phyloP scores from a whole-genome alignment of 2,113 vertebrate species.

The Seriola dumerili region DNA sequence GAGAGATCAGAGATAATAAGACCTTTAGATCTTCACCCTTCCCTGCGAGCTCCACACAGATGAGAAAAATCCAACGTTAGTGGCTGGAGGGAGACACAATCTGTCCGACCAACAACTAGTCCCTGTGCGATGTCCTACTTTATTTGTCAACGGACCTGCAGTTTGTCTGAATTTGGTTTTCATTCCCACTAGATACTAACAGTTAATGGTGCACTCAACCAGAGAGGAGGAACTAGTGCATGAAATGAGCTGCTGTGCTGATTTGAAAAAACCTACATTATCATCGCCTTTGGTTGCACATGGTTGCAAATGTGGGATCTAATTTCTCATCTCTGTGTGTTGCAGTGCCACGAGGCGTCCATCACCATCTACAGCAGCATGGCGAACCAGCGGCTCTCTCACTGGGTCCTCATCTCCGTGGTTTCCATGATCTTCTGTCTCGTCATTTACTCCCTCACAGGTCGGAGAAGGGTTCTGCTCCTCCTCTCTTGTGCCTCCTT shows the following conservation, averaged over 20 bases:
- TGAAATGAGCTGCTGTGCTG: neutral
- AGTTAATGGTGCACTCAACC: neutral
- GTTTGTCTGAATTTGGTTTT: neutral
- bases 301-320: neutral
- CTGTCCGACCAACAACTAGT: neutral
- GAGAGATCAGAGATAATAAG: constrained; percentile 26
- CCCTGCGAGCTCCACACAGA: constrained; percentile 1
- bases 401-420: constrained; percentile 90
- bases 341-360: constrained; percentile 93
- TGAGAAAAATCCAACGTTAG: constrained; percentile 20
- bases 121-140: neutral
- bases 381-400: constrained; percentile 88
- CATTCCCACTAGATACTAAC: neutral
- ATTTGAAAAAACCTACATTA: neutral
- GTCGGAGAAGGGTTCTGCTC: constrained; percentile 67
- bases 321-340: constrained; percentile 20
- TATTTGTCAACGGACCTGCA: neutral
- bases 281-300: neutral
- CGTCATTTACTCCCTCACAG: constrained; percentile 94
- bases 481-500: neutral
- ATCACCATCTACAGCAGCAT: constrained; percentile 95
- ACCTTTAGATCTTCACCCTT: constrained; percentile 23
- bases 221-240: neutral
- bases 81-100: neutral
- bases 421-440: constrained; percentile 93